Evolutionary conservation across 1,140 invertebrate species (phyloP).

Genomic region (Lethrus apterus): DNA sequence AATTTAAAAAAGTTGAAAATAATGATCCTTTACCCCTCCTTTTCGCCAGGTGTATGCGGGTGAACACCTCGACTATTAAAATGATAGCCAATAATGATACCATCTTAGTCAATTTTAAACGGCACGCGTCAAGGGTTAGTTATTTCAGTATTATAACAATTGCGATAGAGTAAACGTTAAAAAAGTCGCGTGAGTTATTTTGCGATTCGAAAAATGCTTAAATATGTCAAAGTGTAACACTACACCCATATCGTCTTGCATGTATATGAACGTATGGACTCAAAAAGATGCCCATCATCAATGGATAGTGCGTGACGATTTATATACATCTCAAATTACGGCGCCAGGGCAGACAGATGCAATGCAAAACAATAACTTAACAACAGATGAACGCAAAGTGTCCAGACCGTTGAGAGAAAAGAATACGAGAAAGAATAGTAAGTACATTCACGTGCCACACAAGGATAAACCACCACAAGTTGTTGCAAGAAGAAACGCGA

Average conservation of each 20-base stretch:
- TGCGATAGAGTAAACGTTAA: not conserved
- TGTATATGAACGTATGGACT: conserved; percentile 3
- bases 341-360: conserved; percentile 17
- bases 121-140: conserved; percentile 12
- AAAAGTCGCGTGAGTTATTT: not conserved
- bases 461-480: conserved; percentile 43
- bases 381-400: conserved; percentile 10
- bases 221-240: conserved; percentile 6
- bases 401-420: conserved; percentile 20
- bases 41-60: conserved; percentile 24
- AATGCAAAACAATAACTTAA: conserved; percentile 6
- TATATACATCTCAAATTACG: conserved; percentile 15
- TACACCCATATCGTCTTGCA: conserved; percentile 13
- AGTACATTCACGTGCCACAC: conserved; percentile 32
- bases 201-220: conserved; percentile 4
- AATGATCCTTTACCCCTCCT: conserved; percentile 20
- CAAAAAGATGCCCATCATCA: conserved; percentile 1
- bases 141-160: not conserved
- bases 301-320: conserved; percentile 3
- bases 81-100: conserved; percentile 17
- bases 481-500: conserved; percentile 50
- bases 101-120: conserved; percentile 13
- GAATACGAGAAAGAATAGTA: conserved; percentile 18
- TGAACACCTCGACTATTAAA: conserved; percentile 13
- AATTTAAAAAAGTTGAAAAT: conserved; percentile 11